Percentiles rank a stretch among this genome's conserved stretches.
phyloP scores from a whole-genome alignment of 2,113 vertebrate genomes.

The Ceyx melanurus region DNA sequence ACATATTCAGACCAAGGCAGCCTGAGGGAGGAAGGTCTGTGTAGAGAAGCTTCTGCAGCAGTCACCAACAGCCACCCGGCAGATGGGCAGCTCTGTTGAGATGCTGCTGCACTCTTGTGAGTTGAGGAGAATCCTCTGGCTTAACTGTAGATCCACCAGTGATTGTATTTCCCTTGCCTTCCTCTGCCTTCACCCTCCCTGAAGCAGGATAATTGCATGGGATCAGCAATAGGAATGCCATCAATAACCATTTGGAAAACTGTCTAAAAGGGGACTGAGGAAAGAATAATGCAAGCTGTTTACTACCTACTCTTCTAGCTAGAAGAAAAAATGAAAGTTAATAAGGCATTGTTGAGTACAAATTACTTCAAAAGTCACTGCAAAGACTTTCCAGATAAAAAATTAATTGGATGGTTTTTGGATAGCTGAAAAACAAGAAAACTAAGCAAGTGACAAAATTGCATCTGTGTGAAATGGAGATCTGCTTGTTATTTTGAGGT shows the following conservation, averaged over 20 bases:
- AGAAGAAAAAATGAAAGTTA: neutral
- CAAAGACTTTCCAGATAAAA: neutral
- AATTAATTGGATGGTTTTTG: neutral
- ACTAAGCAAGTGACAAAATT: neutral
- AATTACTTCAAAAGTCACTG: constrained; percentile 29
- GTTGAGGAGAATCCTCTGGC: neutral
- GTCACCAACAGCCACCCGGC: neutral
- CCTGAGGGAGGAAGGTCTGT: neutral
- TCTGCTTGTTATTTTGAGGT: neutral
- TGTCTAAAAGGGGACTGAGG: neutral
- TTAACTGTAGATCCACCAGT: neutral
- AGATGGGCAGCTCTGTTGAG: neutral
- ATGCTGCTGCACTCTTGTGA: accelerated
- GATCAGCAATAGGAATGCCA: neutral
- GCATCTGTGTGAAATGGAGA: neutral
- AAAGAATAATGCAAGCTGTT: neutral
- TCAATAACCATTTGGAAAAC: neutral
- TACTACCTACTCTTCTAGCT: neutral
- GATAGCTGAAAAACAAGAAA: neutral
- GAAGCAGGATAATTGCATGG: neutral
- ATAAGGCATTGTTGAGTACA: constrained; percentile 7
- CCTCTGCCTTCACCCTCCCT: neutral
- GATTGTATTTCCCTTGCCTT: neutral
- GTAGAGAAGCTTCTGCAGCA: neutral
- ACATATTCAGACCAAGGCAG: neutral